Percentiles rank a stretch among this genome's conserved stretches.
These are phyloP conservation scores for Nesoenas mayeri DNA, from an alignment of 2,113 vertebrate species.

Conservation along the genomic window DNA sequence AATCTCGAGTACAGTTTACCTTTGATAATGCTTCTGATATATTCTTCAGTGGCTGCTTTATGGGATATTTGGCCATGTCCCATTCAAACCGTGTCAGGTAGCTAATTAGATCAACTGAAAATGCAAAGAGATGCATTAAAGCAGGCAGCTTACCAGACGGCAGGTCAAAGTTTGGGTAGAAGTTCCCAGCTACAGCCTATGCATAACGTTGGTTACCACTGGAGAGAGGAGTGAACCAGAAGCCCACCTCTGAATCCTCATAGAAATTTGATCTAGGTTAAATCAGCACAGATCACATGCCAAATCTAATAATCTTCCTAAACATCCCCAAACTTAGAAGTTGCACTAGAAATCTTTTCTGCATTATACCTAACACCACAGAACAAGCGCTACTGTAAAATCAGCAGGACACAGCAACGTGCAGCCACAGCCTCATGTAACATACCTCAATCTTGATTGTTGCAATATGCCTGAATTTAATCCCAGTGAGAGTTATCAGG, in stretches of 20 bases:
- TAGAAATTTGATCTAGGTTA: neutral
- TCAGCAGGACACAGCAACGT: neutral
- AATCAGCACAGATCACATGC: neutral
- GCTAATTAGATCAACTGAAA: slow-evolving; percentile 87
- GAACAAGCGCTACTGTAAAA: neutral
- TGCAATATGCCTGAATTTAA: neutral
- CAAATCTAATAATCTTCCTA: neutral
- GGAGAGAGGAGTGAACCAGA: neutral
- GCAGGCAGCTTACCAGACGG: neutral
- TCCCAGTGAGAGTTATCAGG: neutral
- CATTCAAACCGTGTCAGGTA: slow-evolving; percentile 92
- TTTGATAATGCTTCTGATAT: slow-evolving; percentile 89
- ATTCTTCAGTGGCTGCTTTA: slow-evolving; percentile 84
- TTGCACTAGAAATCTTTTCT: neutral
- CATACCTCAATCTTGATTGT: neutral
- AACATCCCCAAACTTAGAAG: neutral
- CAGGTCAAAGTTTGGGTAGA: neutral
- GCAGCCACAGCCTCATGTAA: neutral
- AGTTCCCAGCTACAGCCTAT: neutral
- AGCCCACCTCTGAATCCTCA: neutral
- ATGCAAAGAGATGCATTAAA: slow-evolving; percentile 41
- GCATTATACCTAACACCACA: neutral
- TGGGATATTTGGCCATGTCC: slow-evolving; percentile 96
- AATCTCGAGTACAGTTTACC: slow-evolving; percentile 69
- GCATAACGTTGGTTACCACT: neutral